Conservation (phyloP, 2,797 vertebrate species). For the Aselliscus stoliczkanus region DNA sequence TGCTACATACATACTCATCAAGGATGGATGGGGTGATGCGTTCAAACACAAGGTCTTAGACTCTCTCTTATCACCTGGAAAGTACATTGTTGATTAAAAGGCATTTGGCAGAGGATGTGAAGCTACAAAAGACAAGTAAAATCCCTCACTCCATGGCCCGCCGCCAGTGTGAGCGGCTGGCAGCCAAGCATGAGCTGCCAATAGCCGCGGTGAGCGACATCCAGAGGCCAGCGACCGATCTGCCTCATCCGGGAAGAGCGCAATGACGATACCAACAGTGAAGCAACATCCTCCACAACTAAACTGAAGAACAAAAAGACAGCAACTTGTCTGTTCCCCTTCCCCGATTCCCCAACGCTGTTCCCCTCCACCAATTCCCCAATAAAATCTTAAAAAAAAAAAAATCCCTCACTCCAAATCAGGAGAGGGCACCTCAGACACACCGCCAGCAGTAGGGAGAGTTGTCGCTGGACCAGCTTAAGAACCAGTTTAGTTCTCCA, state of each 20-base stretch:
- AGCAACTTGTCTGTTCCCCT: no score
- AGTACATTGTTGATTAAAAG: not conserved
- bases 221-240: no score
- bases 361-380: no score
- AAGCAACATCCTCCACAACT: no score
- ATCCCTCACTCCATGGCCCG: not conserved
- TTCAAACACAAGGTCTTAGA: not conserved
- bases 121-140: not conserved
- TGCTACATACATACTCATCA: not conserved
- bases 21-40: not conserved
- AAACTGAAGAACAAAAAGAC: no score
- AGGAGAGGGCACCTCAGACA: not conserved
- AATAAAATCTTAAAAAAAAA: no score
- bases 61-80: not conserved
- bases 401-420: not conserved
- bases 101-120: not conserved
- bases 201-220: no score
- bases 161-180: no score
- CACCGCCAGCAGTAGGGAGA: rapidly evolving
- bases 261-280: no score
- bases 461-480: not conserved
- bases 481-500: not conserved
- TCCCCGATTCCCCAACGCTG: no score
- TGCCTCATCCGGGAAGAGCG: no score
- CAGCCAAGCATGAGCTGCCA: no score